Evolutionary conservation across 2,797 vertebrate genomes (phyloP), one percentile per base, ranked within the genome.

Genomic region (Rhinophrynus dorsalis): DNA sequence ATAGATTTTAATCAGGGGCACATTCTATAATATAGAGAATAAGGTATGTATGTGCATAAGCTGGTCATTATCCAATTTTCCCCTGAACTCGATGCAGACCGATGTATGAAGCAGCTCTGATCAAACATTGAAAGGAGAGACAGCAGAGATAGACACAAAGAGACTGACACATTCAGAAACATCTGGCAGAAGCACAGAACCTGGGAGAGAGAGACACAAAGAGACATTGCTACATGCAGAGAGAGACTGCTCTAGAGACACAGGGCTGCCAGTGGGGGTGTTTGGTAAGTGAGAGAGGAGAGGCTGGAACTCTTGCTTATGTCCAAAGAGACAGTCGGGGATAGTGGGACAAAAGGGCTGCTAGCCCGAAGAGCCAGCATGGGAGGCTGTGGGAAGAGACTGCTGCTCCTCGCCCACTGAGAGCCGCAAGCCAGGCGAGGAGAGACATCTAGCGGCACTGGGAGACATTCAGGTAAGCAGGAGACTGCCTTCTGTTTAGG

Each of bases 291-390:
- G 38, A 29, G 10, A 15, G 37, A 4, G 10, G 35, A 20, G 13
- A 64, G 24, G 32, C 48, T 40, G 62, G 48, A 48, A 27, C 52
- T 6, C 40, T 38, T 6, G 60, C 62, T 2, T 54, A 65, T 56
- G 63, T 56, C 47, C 66, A 23, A 5, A 5, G 32, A 21, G 42
- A 59, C 45, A 17, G 33, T 44, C 23, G 24, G 29, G 21, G 30
- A 15, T 48, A 47, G 29, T 17, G 27, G 27, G 20, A 37, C 29
- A 11, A 18, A 20, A 20, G 64, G 27, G 48, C 52, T 47, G 17
- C n/a, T 15, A 29, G 45, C 56, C 57, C 48, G 37, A n/a, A 42
- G 45, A 69, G 67, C 57, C 67, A 61, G 35, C 67, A 69, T 69
- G 67, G 67, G 57, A 52, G 67, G 67, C 57, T 20, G n/a, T 38